Evolutionary conservation across 2,888 invertebrate species (phyloP).

Genomic region (Hybos culiciformis): DNA sequence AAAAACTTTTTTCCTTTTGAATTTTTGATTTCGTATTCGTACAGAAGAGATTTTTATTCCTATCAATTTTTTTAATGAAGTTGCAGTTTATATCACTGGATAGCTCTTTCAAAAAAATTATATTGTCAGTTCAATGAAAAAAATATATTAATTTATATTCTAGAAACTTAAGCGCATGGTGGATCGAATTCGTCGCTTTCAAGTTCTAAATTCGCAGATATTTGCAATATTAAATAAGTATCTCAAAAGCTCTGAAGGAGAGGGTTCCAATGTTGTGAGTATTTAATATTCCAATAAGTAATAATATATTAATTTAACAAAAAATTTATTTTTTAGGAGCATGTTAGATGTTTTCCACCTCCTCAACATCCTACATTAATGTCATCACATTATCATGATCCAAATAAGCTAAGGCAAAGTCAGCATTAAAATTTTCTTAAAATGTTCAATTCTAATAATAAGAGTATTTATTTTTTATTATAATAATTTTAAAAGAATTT

Average conservation of each 20-base stretch:
- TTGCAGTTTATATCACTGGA: background rate
- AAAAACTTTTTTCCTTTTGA: too few species aligned
- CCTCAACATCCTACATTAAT: slow-evolving; percentile 63
- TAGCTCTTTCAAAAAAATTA: background rate
- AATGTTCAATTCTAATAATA: too few species aligned
- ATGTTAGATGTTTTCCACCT: slow-evolving; percentile 93
- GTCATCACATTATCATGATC: slow-evolving; percentile 44
- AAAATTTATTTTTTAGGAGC: too few species aligned
- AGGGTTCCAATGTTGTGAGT: slow-evolving; percentile 77
- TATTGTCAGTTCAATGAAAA: slow-evolving; percentile 1
- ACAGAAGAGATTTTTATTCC: background rate
- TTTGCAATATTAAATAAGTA: slow-evolving; percentile 92
- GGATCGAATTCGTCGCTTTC: slow-evolving; percentile 92
- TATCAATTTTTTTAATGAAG: background rate
- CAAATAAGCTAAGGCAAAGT: slow-evolving; percentile 42
- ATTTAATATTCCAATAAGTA: too few species aligned
- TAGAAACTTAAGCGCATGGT: slow-evolving; percentile 93
- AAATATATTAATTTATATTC: slow-evolving; percentile 19
- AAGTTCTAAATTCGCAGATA: slow-evolving; percentile 95
- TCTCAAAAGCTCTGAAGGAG: slow-evolving; percentile 70
- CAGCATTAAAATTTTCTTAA: too few species aligned
- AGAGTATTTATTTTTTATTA: too few species aligned
- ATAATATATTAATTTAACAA: too few species aligned
- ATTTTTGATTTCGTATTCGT: background rate
- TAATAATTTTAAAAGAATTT: too few species aligned